phyloP scores from a whole-genome alignment of 2,797 vertebrate genomes.

The Denticeps clupeoides region DNA sequence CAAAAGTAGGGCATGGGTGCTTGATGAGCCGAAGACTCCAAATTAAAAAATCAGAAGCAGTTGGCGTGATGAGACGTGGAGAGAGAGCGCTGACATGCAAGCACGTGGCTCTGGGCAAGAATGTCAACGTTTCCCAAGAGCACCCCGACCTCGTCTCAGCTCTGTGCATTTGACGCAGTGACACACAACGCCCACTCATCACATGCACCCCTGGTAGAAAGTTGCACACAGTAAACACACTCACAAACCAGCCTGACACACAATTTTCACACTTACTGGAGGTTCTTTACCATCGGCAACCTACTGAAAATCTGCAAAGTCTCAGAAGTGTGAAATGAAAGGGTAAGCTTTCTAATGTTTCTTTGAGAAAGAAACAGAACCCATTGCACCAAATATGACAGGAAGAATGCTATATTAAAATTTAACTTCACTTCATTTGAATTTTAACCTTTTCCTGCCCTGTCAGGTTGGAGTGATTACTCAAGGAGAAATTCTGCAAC shows the following conservation, averaged over 20 bases:
- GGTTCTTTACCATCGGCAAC: too few relatives aligned
- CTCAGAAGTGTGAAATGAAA: too few relatives aligned
- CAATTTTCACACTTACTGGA: slow-evolving; percentile 11
- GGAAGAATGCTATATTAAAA: too few relatives aligned
- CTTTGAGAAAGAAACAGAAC: too few relatives aligned
- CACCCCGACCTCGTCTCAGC: slow-evolving; percentile 4
- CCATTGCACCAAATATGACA: too few relatives aligned
- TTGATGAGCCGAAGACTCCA: slow-evolving; percentile 26
- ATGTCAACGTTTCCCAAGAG: slow-evolving; percentile 1
- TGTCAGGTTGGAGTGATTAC: too few relatives aligned
- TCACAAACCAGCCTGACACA: not conserved
- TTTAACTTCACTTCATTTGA: not conserved
- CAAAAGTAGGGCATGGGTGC: slow-evolving; percentile 27
- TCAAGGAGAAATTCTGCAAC: slow-evolving; percentile 2
- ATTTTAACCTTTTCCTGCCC: not conserved
- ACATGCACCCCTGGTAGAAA: not conserved
- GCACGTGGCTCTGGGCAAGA: not conserved
- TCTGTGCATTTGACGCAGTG: not conserved
- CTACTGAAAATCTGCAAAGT: too few relatives aligned
- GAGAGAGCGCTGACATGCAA: not conserved
- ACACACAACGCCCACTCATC: not conserved
- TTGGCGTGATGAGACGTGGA: not conserved
- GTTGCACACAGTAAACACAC: slow-evolving; percentile 1
- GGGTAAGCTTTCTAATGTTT: too few relatives aligned
- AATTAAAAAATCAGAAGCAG: not conserved